Conservation (phyloP, 2,888 invertebrate species). For the Limnephilus rhombicus region DNA sequence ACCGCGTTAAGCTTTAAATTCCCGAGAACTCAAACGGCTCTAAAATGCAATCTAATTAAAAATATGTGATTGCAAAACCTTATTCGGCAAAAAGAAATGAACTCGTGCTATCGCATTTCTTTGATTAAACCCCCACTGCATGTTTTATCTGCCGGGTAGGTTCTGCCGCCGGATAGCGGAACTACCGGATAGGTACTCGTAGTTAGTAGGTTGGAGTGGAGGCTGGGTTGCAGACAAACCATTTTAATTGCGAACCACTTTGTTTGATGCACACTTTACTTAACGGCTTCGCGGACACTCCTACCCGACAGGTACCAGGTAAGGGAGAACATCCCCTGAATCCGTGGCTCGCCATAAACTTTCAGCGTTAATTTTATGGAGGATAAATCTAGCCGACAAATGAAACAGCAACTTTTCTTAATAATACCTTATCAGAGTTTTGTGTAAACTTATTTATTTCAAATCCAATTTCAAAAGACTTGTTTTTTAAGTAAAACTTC, state of each 20-base stretch:
- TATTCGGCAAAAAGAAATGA: neutral
- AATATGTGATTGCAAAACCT: neutral
- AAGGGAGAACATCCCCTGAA: neutral
- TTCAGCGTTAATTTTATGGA: neutral
- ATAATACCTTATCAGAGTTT: too few species aligned
- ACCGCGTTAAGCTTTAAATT: neutral
- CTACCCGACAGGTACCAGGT: neutral
- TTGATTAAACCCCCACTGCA: slow-evolving; percentile 30
- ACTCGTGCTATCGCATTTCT: slow-evolving; percentile 3
- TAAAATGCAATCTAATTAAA: neutral
- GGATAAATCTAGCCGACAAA: too few species aligned
- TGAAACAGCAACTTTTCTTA: too few species aligned
- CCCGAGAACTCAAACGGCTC: neutral
- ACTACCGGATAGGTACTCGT: neutral
- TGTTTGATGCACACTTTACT: slow-evolving; percentile 58
- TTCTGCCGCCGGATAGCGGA: neutral
- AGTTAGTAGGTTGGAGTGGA: neutral
- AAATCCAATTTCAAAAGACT: too few species aligned
- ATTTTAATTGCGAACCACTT: slow-evolving; percentile 58
- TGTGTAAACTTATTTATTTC: too few species aligned
- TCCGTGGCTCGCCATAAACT: neutral
- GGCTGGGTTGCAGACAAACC: slow-evolving; percentile 41
- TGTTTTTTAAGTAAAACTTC: too few species aligned
- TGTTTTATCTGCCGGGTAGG: slow-evolving; percentile 24
- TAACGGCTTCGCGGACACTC: slow-evolving; percentile 45